Evolutionary conservation across 2,888 invertebrate genomes (phyloP), one percentile per base, ranked within the genome.

Genomic region (Sympetrum striolatum): DNA sequence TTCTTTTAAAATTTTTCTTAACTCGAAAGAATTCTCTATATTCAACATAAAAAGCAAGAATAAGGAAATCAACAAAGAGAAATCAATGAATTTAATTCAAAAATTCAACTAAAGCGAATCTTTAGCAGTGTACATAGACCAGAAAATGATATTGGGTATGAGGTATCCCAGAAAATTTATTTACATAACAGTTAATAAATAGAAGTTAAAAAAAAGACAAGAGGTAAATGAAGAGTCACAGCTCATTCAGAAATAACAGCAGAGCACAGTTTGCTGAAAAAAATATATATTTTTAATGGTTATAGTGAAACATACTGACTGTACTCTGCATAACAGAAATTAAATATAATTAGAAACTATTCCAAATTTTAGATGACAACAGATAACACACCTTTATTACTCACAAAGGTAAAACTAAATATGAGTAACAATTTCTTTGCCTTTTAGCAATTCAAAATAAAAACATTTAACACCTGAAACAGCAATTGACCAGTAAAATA

Each of bases 401-500:
- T 73, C 39, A 58, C 22, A 60, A 60, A 22, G 60, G 37, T 22
- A 60, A 37, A 86, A 86, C 64, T 86, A 86, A 86, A 86, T 15
- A 86, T 37, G n/a, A 37, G 2, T 25, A 64, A 58, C 31, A 58
- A 44, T 53, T 86, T 53, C 60, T 60, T 86, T 22, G 31, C 60
- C 86, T 86, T 64, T 60, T n/a, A 35, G 37, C 18, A 37, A 35
- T 60, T 86, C 35, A 86, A 86, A 86, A 86, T 86, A 35, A 86
- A 86, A 86, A 86, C 86, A 86, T 86, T 64, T n/a, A 86, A 86
- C 86, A 86, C 60, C 60, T 60, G 31, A 86, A 35, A 86, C 60
- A 60, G 86, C 86, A 86, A 86, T 86, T 86, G 86, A 86, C 86
- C 73, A 60, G 60, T 58, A 86, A 86, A 86, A 86, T 86, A 86